phyloP scores from a whole-genome alignment of 2,113 vertebrate species.

The Myiozetetes cayanensis region DNA sequence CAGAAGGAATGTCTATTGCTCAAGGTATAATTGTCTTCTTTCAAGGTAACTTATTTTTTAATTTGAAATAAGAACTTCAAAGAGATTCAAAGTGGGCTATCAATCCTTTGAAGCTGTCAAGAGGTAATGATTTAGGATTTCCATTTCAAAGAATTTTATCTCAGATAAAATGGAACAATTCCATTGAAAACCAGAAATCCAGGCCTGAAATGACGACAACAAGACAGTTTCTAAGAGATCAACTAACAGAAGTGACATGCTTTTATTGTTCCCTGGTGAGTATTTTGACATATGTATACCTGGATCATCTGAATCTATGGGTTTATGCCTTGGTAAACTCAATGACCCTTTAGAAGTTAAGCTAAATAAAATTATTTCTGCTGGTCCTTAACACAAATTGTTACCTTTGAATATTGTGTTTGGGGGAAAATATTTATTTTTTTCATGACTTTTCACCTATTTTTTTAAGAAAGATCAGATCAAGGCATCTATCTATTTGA shows the following conservation, averaged over 20 bases:
- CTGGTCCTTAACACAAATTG: neutral
- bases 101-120: constrained; percentile 60
- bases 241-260: neutral
- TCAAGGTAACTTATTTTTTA: constrained; percentile 50
- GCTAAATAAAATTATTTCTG: neutral
- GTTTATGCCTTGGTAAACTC: neutral
- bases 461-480: neutral
- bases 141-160: constrained; percentile 66
- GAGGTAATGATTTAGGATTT: constrained; percentile 66
- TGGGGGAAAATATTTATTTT: neutral
- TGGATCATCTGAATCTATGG: neutral
- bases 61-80: constrained; percentile 63
- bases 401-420: neutral
- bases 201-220: constrained; percentile 3
- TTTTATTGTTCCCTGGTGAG: constrained; percentile 15
- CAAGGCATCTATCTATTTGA: neutral
- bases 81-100: constrained; percentile 52
- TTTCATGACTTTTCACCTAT: neutral
- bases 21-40: constrained; percentile 52
- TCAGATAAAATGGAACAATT: constrained; percentile 59
- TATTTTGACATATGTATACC: neutral
- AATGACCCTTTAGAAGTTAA: neutral
- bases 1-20: constrained; percentile 7
- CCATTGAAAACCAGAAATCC: constrained; percentile 41
- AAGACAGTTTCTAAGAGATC: constrained; percentile 9